Percentiles rank a stretch among this genome's conserved stretches.
phyloP scores from a whole-genome alignment of 2,113 vertebrate genomes.

The Seriola rivoliana region DNA sequence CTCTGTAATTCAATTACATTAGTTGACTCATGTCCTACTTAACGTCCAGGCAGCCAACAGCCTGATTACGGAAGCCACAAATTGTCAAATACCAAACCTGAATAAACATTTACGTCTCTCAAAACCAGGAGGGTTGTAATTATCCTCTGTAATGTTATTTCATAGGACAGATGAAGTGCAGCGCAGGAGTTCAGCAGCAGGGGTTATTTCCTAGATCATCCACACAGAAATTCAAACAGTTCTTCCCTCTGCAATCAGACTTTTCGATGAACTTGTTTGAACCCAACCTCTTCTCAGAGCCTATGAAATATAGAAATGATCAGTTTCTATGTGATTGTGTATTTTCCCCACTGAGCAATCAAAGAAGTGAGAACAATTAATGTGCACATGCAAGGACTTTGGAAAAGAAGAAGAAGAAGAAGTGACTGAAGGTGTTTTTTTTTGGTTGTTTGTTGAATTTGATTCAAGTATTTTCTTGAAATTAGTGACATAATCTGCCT shows the following conservation, averaged over 20 bases:
- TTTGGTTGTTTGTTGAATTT: too few relatives aligned
- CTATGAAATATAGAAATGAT: not conserved
- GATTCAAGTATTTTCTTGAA: too few relatives aligned
- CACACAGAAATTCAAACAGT: not conserved
- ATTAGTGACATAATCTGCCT: too few relatives aligned
- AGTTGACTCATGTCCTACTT: conserved; percentile 66
- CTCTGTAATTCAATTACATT: conserved; percentile 65
- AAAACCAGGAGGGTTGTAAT: conserved; percentile 54
- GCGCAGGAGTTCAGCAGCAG: conserved; percentile 35
- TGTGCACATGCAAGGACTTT: too few relatives aligned
- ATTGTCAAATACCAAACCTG: conserved; percentile 69
- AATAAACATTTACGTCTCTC: conserved; percentile 62
- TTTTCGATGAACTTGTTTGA: conserved; percentile 15
- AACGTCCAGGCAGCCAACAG: conserved; percentile 44
- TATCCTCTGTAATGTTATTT: conserved; percentile 53
- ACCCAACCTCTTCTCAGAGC: not conserved
- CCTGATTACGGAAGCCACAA: conserved; percentile 70
- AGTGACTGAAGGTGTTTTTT: too few relatives aligned
- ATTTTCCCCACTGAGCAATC: too few relatives aligned
- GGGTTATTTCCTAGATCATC: conserved; percentile 24
- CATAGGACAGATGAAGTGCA: conserved; percentile 42
- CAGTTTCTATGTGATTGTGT: too few relatives aligned
- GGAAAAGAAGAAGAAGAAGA: too few relatives aligned
- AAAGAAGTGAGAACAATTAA: too few relatives aligned
- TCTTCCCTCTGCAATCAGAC: conserved; percentile 11